A percentile compares a stretch with the other conserved stretches of the same genome.
Conservation (phyloP, 1,140 invertebrate species). For the Brachionus asplanchnoidis region DNA sequence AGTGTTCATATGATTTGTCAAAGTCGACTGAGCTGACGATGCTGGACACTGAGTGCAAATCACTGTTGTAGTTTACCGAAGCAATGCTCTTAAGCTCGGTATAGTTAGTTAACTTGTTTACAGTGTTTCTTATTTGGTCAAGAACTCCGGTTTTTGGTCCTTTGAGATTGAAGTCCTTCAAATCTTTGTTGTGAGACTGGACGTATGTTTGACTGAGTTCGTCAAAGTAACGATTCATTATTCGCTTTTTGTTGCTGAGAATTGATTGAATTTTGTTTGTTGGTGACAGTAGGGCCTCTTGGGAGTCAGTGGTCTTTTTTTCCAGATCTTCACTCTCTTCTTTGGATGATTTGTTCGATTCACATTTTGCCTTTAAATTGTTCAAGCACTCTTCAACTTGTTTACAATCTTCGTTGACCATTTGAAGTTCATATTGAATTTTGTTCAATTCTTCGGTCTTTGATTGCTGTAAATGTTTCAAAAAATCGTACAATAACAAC, state of each 20-base stretch:
- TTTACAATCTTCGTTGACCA: slow-evolving; percentile 46
- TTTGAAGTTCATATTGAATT: slow-evolving; percentile 45
- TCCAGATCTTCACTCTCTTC: slow-evolving; percentile 30
- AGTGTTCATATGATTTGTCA: slow-evolving; percentile 90
- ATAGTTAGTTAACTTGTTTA: slow-evolving; percentile 81
- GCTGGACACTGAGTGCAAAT: slow-evolving; percentile 79
- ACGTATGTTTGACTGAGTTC: slow-evolving; percentile 85
- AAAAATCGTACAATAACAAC: slow-evolving; percentile 31
- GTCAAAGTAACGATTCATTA: slow-evolving; percentile 76
- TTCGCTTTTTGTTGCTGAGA: slow-evolving; percentile 66
- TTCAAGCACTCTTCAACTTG: slow-evolving; percentile 43
- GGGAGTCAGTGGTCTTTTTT: not conserved
- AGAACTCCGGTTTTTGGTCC: slow-evolving; percentile 59
- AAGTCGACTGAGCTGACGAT: slow-evolving; percentile 86
- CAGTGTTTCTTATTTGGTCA: slow-evolving; percentile 75
- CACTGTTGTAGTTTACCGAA: slow-evolving; percentile 81
- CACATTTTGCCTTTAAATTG: slow-evolving; percentile 18
- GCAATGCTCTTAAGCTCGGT: slow-evolving; percentile 72
- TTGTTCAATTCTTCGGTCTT: slow-evolving; percentile 46
- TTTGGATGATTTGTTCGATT: not conserved
- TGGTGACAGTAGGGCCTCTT: not conserved
- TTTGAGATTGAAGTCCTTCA: slow-evolving; percentile 54
- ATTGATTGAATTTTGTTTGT: slow-evolving; percentile 50
- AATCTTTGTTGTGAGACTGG: slow-evolving; percentile 67
- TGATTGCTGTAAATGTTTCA: slow-evolving; percentile 39